Base-by-base conservation (phyloP, 2,797 vertebrate species). In the Potorous gilbertii region DNA sequence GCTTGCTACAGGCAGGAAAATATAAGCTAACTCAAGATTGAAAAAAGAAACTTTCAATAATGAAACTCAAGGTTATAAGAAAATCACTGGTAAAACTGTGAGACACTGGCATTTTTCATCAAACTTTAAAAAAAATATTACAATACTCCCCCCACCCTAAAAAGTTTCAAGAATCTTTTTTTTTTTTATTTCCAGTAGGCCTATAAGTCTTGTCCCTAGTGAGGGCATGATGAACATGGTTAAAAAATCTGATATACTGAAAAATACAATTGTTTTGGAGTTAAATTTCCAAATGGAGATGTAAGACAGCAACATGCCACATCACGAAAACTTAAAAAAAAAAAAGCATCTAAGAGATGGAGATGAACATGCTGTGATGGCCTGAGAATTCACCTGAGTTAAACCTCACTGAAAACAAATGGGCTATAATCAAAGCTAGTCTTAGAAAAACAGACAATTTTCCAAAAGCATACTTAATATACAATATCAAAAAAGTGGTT, bases 121-220 rank as follows among this genome's bases (percentile, higher is more conserved):
- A n/a, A 4, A 40, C 2, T 2, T 18, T 40, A 21, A n/a, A 74
- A 74, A n/a, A 56, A 27, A 56, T 16, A 55, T 56, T 8, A 28
- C 6, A 8, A 27, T 27, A 55, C 14, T 16, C 14, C 0, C 56
- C 34, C 14, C 0, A 24, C 34, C 16, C n/a, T 3, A 0, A 13
- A 13, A 66, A 74, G 66, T 74, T 40, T 40, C 8, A 1, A 6
- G n/a, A 74, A 74, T 40, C 18, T 74, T 74, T 66, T 66, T n/a
- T n/a, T 28, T 12, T 28, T 13, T 57, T 57, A 29, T 57, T 57
- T 34, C 59, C 13, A 66, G 11, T n/a, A 34, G 31, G 31, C 31
- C 59, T 16, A 40, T 2, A 40, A 74, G n/a, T 74, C 16, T 74
- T 74, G 16, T 74, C 14, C 34, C n/a, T n/a, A 74, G 1, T 9